A percentile compares a stretch with the other conserved stretches of the same genome.
phyloP scores from a whole-genome alignment of 2,888 invertebrate genomes.

The Pelosia muscerda region DNA sequence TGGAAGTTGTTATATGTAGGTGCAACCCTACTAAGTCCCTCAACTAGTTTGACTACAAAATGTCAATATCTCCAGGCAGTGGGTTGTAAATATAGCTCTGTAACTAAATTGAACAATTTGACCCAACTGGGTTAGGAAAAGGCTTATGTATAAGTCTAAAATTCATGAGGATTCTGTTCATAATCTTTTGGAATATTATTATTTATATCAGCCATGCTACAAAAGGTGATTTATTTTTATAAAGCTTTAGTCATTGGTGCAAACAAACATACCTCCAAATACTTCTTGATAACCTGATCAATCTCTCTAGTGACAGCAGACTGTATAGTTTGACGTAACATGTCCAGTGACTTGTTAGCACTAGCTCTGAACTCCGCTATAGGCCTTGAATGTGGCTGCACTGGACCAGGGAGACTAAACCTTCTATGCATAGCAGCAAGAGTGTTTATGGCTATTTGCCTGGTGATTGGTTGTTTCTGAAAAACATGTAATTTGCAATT shows the following conservation, averaged over 20 bases:
- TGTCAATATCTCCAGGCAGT: too few species aligned
- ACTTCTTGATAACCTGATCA: constrained; percentile 91
- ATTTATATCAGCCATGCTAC: too few species aligned
- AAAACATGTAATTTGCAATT: constrained; percentile 47
- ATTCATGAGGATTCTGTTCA: too few species aligned
- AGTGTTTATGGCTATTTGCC: constrained; percentile 91
- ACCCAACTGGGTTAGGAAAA: too few species aligned
- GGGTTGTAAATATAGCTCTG: too few species aligned
- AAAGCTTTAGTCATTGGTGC: not conserved
- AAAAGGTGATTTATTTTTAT: too few species aligned
- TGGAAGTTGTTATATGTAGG: not conserved
- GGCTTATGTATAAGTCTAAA: too few species aligned
- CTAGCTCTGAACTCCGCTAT: constrained; percentile 87
- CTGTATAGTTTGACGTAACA: constrained; percentile 92
- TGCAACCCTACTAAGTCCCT: too few species aligned
- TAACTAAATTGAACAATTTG: too few species aligned
- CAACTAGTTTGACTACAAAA: too few species aligned
- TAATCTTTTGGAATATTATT: too few species aligned
- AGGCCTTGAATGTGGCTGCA: constrained; percentile 82
- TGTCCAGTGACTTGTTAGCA: constrained; percentile 91
- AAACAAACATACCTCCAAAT: constrained; percentile 88
- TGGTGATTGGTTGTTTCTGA: constrained; percentile 81
- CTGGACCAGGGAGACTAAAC: constrained; percentile 86
- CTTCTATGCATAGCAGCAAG: constrained; percentile 88
- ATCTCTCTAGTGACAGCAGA: constrained; percentile 92